These are phyloP conservation scores for Paramisgurnus dabryanus DNA, from an alignment of 2,113 vertebrate species.

Conservation along the genomic window DNA sequence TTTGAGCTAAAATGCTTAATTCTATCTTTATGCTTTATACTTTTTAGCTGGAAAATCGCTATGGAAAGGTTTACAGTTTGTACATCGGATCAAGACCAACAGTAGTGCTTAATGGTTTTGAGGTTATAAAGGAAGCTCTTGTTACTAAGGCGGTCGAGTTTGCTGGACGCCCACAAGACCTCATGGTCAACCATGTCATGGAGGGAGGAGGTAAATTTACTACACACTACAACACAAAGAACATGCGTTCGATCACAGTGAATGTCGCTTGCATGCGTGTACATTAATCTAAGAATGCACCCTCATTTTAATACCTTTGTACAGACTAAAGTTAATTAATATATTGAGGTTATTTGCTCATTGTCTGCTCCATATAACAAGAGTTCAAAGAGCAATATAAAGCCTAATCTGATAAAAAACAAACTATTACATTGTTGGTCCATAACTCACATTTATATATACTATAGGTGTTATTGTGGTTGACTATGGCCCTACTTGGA, in stretches of 20 bases:
- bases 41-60: slow-evolving; percentile 63
- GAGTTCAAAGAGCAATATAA: slow-evolving; percentile 3
- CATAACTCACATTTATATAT: not conserved
- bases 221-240: too few relatives aligned
- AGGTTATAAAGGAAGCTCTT: slow-evolving; percentile 67
- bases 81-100: slow-evolving; percentile 64
- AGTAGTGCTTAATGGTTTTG: slow-evolving; percentile 61
- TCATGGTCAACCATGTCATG: slow-evolving; percentile 53
- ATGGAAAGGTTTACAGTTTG: slow-evolving; percentile 71
- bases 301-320: not conserved
- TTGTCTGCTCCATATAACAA: not conserved
- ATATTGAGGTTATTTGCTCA: not conserved
- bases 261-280: too few relatives aligned
- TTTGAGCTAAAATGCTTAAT: too few relatives aligned
- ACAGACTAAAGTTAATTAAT: not conserved
- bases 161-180: slow-evolving; percentile 68
- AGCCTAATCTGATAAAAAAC: not conserved
- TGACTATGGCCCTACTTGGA: slow-evolving; percentile 66
- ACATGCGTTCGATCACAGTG: too few relatives aligned
- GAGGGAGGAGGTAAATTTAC: slow-evolving; percentile 55
- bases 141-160: slow-evolving; percentile 63
- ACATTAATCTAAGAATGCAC: not conserved
- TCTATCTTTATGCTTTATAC: too few relatives aligned
- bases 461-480: slow-evolving; percentile 65
- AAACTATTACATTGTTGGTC: too few relatives aligned